Base-by-base conservation (phyloP, 2,113 vertebrate genomes). In the Cynocephalus volans region DNA sequence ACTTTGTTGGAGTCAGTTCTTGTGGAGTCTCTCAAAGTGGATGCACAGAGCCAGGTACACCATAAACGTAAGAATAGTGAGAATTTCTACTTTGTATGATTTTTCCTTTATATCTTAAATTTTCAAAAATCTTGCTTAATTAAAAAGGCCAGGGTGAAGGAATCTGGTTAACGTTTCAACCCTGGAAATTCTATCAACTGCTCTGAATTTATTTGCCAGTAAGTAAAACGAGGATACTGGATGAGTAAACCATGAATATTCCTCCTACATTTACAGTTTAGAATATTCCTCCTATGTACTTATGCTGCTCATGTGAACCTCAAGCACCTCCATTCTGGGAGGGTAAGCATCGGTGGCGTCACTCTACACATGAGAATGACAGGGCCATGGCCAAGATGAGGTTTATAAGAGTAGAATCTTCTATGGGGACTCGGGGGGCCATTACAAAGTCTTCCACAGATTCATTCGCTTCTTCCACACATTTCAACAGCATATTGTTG, bases 371-470 rank as follows among this genome's bases (percentile, higher is more conserved):
- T n/a, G 31, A 90, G n/a, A 67, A 90, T 62, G 33, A 31, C 36
- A 6, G 73, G 50, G 13, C 52, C 36, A 24, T 31, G 45, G 54
- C 26, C 79, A 94, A 50, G 23, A 17, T 83, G 69, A 96, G 23
- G 31, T n/a, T 67, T 95, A 26, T 31, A 88, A n/a, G 69, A 96
- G 50, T 80, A 84, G 87, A 85, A 76, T 60, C 13, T 80, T 54
- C 93, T 89, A 54, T 6, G n/a, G 48, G 64, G 11, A 62, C 11
- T 82, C 82, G 33, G 11, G 77, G 31, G 84, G 23, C 12, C 70
- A n/a, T 90, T 97, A 95, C 90, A 56, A 94, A 83, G 17, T 86
- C 76, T 87, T 88, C 15, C 56, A 75, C 62, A 13, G 9, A 80
- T 90, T 83, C n/a, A 76, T 70, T 17, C 77, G 88, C 26, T 41